Percentiles rank a stretch among this genome's conserved stretches.
Conservation (phyloP, 2,797 vertebrate species). For the Gymnothorax javanicus region DNA sequence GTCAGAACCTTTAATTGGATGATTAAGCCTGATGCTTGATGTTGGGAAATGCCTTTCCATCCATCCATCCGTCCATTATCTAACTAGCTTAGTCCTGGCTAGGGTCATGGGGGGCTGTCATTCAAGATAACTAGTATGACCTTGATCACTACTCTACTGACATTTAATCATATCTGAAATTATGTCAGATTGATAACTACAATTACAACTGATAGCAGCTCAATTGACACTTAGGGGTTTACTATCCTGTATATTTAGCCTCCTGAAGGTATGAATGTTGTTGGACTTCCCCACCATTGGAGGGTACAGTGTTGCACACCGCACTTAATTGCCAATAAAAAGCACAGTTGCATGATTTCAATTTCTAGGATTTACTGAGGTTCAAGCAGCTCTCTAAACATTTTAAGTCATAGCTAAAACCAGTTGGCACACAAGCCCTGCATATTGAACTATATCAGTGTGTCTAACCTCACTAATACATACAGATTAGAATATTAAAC, state of each 20-base stretch:
- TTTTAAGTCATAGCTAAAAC: background rate
- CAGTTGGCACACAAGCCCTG: background rate
- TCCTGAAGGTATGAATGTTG: background rate
- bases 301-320: background rate
- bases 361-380: background rate
- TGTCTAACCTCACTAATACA: background rate
- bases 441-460: background rate
- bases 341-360: background rate
- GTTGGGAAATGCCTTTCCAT: no score
- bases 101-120: background rate
- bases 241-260: background rate
- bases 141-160: background rate
- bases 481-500: background rate
- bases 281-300: slow-evolving; percentile 10
- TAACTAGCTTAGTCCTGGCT: no score
- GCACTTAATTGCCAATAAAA: background rate
- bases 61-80: no score
- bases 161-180: background rate
- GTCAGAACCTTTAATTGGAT: no score
- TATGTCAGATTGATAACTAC: no score
- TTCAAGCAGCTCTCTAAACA: background rate
- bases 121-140: background rate
- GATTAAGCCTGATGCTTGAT: no score
- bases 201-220: background rate
- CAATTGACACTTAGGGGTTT: background rate